Evolutionary conservation across 2,113 vertebrate genomes (phyloP).

Genomic region (Uropsilus gracilis): DNA sequence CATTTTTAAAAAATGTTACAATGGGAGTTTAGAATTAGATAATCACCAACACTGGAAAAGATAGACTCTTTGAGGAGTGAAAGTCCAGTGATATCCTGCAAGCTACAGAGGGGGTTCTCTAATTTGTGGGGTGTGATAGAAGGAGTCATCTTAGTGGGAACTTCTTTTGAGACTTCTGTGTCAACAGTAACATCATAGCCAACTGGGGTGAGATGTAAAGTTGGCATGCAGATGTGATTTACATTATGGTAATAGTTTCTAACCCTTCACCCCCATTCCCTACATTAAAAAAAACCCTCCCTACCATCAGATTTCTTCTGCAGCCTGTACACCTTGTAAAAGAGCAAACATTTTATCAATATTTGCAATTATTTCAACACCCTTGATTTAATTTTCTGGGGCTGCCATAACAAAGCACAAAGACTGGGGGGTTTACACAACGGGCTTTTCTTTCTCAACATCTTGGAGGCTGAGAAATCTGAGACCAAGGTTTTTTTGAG

Average conservation of each 20-base stretch:
- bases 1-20: too few relatives aligned
- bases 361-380: not conserved
- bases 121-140: too few relatives aligned
- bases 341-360: not conserved
- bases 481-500: not conserved
- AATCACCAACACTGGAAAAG: not conserved
- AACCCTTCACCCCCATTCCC: not conserved
- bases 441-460: not conserved
- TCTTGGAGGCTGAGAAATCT: not conserved
- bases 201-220: too few relatives aligned
- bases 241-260: not conserved
- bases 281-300: not conserved
- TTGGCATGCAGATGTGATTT: too few relatives aligned
- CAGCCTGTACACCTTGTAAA: not conserved
- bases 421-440: not conserved
- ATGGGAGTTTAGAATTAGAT: not conserved
- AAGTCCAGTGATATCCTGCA: not conserved
- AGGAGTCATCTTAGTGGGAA: not conserved
- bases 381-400: not conserved
- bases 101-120: not conserved
- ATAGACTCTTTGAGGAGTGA: fast-evolving
- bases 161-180: not conserved
- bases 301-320: not conserved
- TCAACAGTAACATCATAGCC: not conserved
- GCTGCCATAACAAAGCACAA: not conserved